Percentiles rank a stretch among this genome's conserved stretches.
phyloP scores from a whole-genome alignment of 1,140 invertebrate genomes.

The Lethrus apterus region DNA sequence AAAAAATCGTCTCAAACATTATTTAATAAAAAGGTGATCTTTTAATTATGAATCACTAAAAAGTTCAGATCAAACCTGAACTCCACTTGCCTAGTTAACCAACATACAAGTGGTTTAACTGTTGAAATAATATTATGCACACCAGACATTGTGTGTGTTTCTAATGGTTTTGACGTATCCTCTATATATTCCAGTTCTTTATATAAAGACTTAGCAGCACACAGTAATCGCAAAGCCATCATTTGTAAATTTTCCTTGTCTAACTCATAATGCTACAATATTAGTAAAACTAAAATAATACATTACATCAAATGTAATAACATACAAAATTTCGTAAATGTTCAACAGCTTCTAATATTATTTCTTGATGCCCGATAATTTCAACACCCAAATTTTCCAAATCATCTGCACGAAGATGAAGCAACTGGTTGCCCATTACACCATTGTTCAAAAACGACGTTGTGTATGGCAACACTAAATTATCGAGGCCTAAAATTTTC shows the following conservation, averaged over 20 bases:
- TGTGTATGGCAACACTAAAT: constrained; percentile 70
- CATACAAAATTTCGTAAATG: constrained; percentile 80
- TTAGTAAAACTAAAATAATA: constrained; percentile 2
- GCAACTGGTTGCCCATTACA: constrained; percentile 72
- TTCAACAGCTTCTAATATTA: constrained; percentile 84
- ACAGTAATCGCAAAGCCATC: constrained; percentile 75
- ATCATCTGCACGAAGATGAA: constrained; percentile 78
- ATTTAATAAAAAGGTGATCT: too few species aligned
- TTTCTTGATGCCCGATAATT: constrained; percentile 86
- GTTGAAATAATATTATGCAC: constrained; percentile 74
- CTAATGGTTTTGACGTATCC: constrained; percentile 60
- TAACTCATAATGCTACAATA: constrained; percentile 76
- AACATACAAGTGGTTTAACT: constrained; percentile 81
- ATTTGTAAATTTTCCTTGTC: constrained; percentile 86
- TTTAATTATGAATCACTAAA: not conserved
- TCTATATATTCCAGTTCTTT: constrained; percentile 57
- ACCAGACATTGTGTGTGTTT: constrained; percentile 72
- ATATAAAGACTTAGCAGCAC: constrained; percentile 71
- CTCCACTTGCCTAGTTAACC: constrained; percentile 63
- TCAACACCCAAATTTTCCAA: constrained; percentile 76
- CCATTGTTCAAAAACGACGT: constrained; percentile 73
- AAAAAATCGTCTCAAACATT: too few species aligned
- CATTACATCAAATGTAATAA: constrained; percentile 25
- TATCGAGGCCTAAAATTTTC: constrained; percentile 65
- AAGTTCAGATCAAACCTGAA: too few species aligned